Conservation (phyloP, 2,113 vertebrate genomes). For the Vidua chalybeata region DNA sequence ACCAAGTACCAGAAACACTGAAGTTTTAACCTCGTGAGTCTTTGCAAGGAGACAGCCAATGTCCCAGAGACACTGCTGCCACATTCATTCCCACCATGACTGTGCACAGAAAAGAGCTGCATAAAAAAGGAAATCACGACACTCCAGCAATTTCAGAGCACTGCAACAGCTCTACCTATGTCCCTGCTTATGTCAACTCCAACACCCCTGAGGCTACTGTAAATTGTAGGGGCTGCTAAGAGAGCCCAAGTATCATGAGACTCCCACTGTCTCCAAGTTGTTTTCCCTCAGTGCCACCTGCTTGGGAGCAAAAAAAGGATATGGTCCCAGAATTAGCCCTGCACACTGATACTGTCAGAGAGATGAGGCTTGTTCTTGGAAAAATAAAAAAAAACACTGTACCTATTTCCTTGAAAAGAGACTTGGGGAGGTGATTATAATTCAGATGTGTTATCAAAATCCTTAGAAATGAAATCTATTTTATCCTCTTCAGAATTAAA, state of each 20-base stretch:
- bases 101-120: accelerated
- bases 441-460: conserved; percentile 69
- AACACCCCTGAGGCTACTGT: neutral
- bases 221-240: neutral
- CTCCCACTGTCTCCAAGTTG: neutral
- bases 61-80: neutral
- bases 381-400: conserved; percentile 24
- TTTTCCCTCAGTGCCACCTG: neutral
- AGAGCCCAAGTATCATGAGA: neutral
- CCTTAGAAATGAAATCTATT: conserved; percentile 64
- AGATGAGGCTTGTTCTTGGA: neutral
- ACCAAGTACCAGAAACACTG: neutral
- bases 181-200: neutral
- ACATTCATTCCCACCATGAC: neutral
- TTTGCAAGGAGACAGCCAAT: neutral
- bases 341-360: neutral
- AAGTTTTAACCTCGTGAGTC: neutral
- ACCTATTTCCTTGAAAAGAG: conserved; percentile 63
- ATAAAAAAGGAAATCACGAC: neutral
- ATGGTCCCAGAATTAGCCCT: neutral
- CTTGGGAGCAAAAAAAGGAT: neutral
- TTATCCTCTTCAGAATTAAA: conserved; percentile 70
- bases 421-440: conserved; percentile 56
- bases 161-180: neutral
- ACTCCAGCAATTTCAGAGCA: neutral